Percentiles rank a stretch among this genome's conserved stretches.
phyloP scores from a whole-genome alignment of 2,113 vertebrate species.

The Tupaia chinensis region DNA sequence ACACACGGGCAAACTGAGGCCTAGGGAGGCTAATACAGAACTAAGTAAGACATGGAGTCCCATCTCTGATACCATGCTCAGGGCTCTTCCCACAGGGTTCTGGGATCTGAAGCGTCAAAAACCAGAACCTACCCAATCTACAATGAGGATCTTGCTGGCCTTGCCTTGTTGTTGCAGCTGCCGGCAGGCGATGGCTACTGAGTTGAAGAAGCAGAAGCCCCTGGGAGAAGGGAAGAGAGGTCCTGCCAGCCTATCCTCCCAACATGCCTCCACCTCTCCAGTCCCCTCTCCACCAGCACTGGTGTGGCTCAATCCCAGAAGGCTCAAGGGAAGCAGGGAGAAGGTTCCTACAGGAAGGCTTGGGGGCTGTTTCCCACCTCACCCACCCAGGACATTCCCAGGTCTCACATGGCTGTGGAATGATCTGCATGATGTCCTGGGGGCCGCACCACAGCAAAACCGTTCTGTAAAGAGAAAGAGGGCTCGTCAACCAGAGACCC shows the following conservation, averaged over 20 bases:
- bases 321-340: not conserved
- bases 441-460: conserved; percentile 96
- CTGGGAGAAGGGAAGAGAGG: conserved; percentile 81
- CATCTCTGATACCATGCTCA: not conserved
- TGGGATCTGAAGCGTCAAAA: accelerated
- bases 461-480: conserved; percentile 90
- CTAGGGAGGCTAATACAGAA: not conserved
- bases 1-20: not conserved
- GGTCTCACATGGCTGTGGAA: conserved; percentile 92
- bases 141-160: conserved; percentile 94
- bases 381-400: not conserved
- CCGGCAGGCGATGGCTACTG: conserved; percentile 95
- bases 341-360: not conserved
- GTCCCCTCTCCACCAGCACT: not conserved
- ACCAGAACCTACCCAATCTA: conserved; percentile 94
- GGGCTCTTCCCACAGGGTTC: not conserved
- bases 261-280: too few relatives aligned
- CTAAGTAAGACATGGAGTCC: not conserved
- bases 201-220: conserved; percentile 97
- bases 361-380: not conserved
- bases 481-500: not conserved
- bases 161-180: conserved; percentile 92
- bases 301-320: not conserved
- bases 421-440: conserved; percentile 95
- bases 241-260: not conserved